Evolutionary conservation across 2,888 invertebrate genomes (phyloP), one percentile per base, ranked within the genome.

Genomic region (Xanthia icteritia): DNA sequence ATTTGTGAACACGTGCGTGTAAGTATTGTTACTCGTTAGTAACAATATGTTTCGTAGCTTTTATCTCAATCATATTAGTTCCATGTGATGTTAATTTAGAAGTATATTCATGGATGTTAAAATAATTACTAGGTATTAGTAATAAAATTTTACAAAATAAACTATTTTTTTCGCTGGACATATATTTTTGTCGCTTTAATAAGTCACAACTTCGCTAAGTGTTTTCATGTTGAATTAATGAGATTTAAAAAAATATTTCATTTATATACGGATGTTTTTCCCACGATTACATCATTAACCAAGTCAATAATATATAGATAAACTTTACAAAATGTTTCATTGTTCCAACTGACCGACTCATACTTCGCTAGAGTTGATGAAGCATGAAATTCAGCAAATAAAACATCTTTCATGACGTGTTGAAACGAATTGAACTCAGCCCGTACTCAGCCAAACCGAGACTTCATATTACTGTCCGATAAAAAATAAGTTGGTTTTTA

Each of bases 301-400:
- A 81, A 58, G 56, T 48, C 66, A 31, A 20, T 48, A n/a, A 67
- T 31, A 15, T 23, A 51, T 36, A 69, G 23, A 76, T 51, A 58
- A 13, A 71, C 39, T 23, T 36, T 79, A 51, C 68, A 42, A 60
- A 83, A 71, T 66, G 51, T 69, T 72, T 61, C 8, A n/a, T 73
- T 39, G 56, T 73, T 31, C 31, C 48, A 73, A 51, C 58, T 48
- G 48, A 68, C 31, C 56, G 45, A 77, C 13, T 73, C 73, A 69
- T 66, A 36, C 56, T 39, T 45, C 45, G 73, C 56, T 56, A 23
- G 23, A 73, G 15, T 71, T 60, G 70, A 68, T 83, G 68, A 82
- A 85, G 73, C 85, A 71, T 85, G 77, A 81, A 81, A 84, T 81
- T 73, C 42, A 67, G n/a, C 66, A 85, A 81, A 65, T 64, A 61